These are phyloP conservation scores for Amphibalanus amphitrite DNA, from an alignment of 1,140 invertebrate genomes.

Conservation along the genomic window DNA sequence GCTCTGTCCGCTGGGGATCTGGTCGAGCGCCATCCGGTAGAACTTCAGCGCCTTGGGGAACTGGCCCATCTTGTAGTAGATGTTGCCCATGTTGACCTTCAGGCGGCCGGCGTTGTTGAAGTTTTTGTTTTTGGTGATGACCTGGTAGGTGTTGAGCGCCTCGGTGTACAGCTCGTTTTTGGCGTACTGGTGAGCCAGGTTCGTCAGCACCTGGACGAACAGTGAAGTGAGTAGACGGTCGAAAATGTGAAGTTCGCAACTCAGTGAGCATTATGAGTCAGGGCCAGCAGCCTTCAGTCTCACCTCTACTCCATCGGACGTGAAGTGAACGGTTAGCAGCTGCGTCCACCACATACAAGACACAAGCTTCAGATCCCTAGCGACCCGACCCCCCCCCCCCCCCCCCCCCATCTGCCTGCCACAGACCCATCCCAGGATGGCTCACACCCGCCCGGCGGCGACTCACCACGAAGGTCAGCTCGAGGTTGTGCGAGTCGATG, in stretches of 20 bases:
- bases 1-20: constrained; percentile 79
- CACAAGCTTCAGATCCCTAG: too few species aligned
- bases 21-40: constrained; percentile 92
- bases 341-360: too few species aligned
- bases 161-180: constrained; percentile 88
- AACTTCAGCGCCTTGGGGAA: constrained; percentile 92
- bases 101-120: constrained; percentile 75
- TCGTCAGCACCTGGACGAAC: constrained; percentile 62
- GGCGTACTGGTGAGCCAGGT: constrained; percentile 81
- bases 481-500: constrained; percentile 74
- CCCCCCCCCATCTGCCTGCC: too few species aligned
- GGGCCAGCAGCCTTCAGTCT: too few species aligned
- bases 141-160: constrained; percentile 85
- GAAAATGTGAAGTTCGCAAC: too few species aligned
- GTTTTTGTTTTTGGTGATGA: constrained; percentile 41
- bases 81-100: constrained; percentile 97
- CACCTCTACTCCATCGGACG: too few species aligned
- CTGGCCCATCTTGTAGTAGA: constrained; percentile 87
- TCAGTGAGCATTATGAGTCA: too few species aligned
- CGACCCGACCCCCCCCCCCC: too few species aligned
- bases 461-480: constrained; percentile 64
- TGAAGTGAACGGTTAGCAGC: too few species aligned
- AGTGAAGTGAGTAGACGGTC: too few species aligned
- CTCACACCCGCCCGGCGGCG: too few species aligned
- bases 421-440: too few species aligned